Evolutionary conservation across 2,113 vertebrate genomes (phyloP), one percentile per base, ranked within the genome.

Genomic region (Eulemur macaco): DNA sequence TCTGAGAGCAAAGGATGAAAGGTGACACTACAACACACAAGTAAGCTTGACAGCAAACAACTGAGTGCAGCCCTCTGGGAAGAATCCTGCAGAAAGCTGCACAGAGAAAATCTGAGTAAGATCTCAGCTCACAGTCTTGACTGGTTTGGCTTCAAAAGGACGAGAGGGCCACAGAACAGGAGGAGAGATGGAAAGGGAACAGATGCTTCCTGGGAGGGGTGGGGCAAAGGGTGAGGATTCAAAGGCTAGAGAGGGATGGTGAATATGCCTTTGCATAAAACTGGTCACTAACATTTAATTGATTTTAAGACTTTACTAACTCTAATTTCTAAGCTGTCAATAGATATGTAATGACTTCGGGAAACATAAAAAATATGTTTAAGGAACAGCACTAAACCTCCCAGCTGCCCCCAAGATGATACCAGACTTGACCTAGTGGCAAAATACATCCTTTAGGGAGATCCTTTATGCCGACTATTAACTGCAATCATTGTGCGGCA

Each of bases 371-470:
- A 76, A 47, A 85, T 60, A 54, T 94, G 60, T 0, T 63, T 66
- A 3, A 2, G 64, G 50, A 39, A 56, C 17, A 29, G 0, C 52
- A 80, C 0, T 81, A 13, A 21, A 71, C 63, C 7, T 58, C 27
- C 21, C 1, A 2, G 37, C 20, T 52, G 66, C 56, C 39, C n/a
- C 31, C 27, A 87, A 58, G 69, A 94, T 86, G 56, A 8, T 3
- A 69, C 21, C 0, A 54, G 39, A 34, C 18, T 10, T 88, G 14
- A 88, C 68, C 39, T 34, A 56, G 89, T 63, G 56, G 39, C 39
- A 95, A 91, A 74, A n/a, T 25, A 78, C 1, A 64, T 54, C 54
- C 60, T 95, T 80, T 34, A 80, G 94, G 92, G 87, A 23, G 25
- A 18, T 20, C 0, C 42, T 92, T 91, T 96, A 80, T 71, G 94